Evolutionary conservation across 2,113 vertebrate genomes (phyloP).

Genomic region (Anoplopoma fimbria): DNA sequence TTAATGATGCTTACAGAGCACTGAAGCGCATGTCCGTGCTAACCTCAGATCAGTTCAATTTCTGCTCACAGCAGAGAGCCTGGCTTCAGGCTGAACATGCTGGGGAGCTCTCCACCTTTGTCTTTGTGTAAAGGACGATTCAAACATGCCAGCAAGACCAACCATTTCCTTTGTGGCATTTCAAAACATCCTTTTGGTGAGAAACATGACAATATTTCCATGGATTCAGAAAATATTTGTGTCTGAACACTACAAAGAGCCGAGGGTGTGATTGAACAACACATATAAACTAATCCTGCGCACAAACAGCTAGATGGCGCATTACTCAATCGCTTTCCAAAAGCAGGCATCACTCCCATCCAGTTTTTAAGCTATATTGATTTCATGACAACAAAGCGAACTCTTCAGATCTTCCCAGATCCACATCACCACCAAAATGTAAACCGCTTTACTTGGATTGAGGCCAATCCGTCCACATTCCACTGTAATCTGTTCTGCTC

Average conservation of each 20-base stretch:
- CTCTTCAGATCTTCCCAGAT: constrained; percentile 10
- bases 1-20: constrained; percentile 13
- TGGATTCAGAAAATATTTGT: constrained; percentile 4
- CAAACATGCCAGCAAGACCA: constrained; percentile 15
- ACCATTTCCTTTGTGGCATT: background rate
- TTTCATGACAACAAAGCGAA: constrained; percentile 7
- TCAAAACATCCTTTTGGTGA: constrained; percentile 15
- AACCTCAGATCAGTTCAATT: constrained; percentile 50
- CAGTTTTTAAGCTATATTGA: constrained; percentile 1
- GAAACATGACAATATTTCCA: background rate
- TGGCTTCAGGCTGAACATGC: background rate
- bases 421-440: background rate
- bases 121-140: background rate
- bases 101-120: constrained; percentile 7
- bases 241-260: background rate
- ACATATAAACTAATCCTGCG: constrained; percentile 19
- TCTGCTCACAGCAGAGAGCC: constrained; percentile 13
- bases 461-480: constrained; percentile 1
- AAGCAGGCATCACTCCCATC: background rate
- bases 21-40: background rate
- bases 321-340: background rate
- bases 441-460: background rate
- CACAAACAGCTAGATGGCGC: background rate
- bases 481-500: background rate
- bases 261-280: background rate